Base-by-base conservation (phyloP, 2,888 invertebrate genomes). In the Ormyrus thymus region DNA sequence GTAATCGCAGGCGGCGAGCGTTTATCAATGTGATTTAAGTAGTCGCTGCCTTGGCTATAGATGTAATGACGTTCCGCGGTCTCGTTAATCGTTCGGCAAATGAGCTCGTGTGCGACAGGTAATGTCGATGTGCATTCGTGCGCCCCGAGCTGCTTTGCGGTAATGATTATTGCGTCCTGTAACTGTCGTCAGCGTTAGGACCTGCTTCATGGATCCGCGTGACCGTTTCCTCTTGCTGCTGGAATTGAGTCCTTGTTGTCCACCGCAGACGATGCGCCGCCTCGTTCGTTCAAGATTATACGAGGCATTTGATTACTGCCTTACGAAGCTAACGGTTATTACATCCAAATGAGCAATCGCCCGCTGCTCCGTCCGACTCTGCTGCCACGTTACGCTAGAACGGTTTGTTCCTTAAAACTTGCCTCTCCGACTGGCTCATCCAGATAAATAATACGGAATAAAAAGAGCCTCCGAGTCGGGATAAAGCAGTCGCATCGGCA, bases 361-460 rank as follows among this genome's bases (percentile, higher is more conserved):
- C 29, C 8, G 45, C 13, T 29, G 29, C 13, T 1, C 62, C 11
- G 56, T 9, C 7, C 64, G 10, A 7, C 0, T 48, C 51, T 10
- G 10, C 4, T 29, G 4, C 29, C 3, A 29, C 29, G 29, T 29
- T 29, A 4, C 29, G 29, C 29, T 29, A 29, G 29, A 29, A 29
- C 29, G 29, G 29, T 66, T 51, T 6, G 10, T 11, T 11, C 7
- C 29, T 29, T 11, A 48, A 29, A 13, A 48, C 51, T 6, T 15
- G 64, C 10, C 29, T 11, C 55, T 29, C 29, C 81, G 86, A 85
- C 85, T 86, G 85, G 88, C 88, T 89, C 88, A 89, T 89, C 88
- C 84, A 86, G 89, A 89, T 89, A 89, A 89, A 89, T 89, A 89
- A 89, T 89, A 88, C 87, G 86, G 87, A 89, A 87, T 88, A 89